Base-by-base conservation (phyloP, 2,888 invertebrate species). In the Reticulitermes lucifugus region DNA sequence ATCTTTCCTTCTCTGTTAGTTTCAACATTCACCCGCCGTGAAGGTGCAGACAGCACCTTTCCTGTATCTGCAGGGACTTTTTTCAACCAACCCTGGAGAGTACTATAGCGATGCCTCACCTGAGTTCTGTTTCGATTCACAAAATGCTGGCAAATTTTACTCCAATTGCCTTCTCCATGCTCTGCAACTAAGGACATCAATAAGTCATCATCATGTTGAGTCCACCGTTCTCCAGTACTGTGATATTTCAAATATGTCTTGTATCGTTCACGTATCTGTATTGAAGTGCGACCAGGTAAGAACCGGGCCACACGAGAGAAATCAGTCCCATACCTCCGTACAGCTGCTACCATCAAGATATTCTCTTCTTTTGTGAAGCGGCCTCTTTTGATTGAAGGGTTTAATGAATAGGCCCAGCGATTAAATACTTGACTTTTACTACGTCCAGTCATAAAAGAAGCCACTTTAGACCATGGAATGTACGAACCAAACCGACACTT, bases 381-480 rank as follows among this genome's bases (percentile, higher is more conserved):
- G 0, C 94, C 94, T 88, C 93, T 94, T 83, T 92, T 92, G 43
- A 92, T 89, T n/a, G 90, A 88, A 3, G 91, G 90, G 79, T 92
- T 91, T 14, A 92, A 87, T 85, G 90, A 90, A 87, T 92, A 92
- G 3, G 85, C 90, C 90, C 92, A 93, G 87, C 94, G 93, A 85
- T 93, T 92, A 88, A 95, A 95, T 21, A 95, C 90, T 89, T 96
- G 96, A 5, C 92, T 91, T 89, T 94, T 94, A 0, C 93, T 93
- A 87, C 94, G 92, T 86, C 93, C 92, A 18, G 93, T 92, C 90
- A 96, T 94, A 82, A 93, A 92, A 43, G 92, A 92, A 0, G 93
- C 92, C 12, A 96, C 94, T 89, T 93, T 93, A 5, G 93, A 92
- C 97, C 97, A 97, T 0, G 96, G 95, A 87, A 96, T 95, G 79